Base-by-base conservation (phyloP, 2,113 vertebrate genomes). In the Tachysurus fulvidraco region DNA sequence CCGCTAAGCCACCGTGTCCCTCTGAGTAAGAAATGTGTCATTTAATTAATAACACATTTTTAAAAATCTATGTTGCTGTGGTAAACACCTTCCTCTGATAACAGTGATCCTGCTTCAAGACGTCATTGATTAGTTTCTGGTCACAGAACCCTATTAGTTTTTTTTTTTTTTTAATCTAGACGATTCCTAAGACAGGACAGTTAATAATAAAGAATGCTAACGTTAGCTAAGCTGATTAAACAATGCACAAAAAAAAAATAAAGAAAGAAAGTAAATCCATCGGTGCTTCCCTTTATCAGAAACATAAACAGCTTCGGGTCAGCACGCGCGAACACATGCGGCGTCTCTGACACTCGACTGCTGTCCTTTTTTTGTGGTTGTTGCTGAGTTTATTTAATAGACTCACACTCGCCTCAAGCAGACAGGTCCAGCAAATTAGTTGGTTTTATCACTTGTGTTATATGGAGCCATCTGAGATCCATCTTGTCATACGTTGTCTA, bases 401-500 rank as follows among this genome's bases (percentile, higher is more conserved):
- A 74, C 13, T 30, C 60, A 62, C 25, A n/a, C 60, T 17, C 6
- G 54, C 44, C 71, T 54, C 71, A 3, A 19, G 54, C 54, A 41
- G 13, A 71, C 30, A 85, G 8, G 57, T 81, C 77, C 85, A 57
- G 74, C 65, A 76, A 84, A 76, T 77, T 13, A 5, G 28, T n/a
- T 44, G 65, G 67, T 67, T 81, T 82, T 19, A 77, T 59, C 23
- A 62, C 52, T 67, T 64, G 41, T 44, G 77, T 67, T 81, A 57
- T 84, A 59, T 69, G 25, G 67, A 71, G 77, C 69, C 67, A 85
- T 80, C 77, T 62, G 62, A 64, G 44, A 59, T 44, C 81, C 28
- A 81, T 84, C 77, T 50, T 50, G 60, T 67, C 81, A 85, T 77
- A 89, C 25, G 46, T 19, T 36, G 67, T 41, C 78, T 9, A 44